Evolutionary conservation across 2,888 invertebrate genomes (phyloP).

Genomic region (Chaetogeoica ovagalla): DNA sequence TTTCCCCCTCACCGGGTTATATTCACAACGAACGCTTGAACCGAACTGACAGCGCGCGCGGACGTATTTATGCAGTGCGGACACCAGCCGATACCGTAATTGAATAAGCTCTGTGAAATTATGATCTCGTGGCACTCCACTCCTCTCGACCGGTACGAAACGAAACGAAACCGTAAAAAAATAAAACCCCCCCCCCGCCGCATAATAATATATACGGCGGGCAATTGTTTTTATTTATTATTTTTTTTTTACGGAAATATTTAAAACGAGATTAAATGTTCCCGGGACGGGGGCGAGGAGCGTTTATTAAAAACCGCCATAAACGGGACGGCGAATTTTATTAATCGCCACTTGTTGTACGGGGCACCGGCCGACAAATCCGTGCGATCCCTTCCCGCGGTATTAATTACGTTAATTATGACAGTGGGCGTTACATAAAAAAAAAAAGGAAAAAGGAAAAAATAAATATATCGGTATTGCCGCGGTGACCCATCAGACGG

Average conservation of each 20-base stretch:
- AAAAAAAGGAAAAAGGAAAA: too few species aligned
- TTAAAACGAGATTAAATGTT: constrained; percentile 33
- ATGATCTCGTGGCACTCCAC: neutral
- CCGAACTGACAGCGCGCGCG: neutral
- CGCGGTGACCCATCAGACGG: neutral
- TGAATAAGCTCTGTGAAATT: neutral
- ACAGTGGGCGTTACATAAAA: constrained; percentile 38
- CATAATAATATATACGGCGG: neutral
- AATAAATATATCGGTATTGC: constrained; percentile 14
- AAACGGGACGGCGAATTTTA: constrained; percentile 27
- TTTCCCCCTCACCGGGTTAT: neutral
- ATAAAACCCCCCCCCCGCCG: neutral
- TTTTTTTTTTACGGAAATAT: constrained; percentile 5
- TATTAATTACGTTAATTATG: constrained; percentile 45
- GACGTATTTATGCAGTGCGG: neutral
- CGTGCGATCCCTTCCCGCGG: constrained; percentile 22
- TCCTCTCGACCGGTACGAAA: neutral
- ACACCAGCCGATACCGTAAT: too few species aligned
- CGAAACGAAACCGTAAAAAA: neutral
- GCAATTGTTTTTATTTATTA: too few species aligned
- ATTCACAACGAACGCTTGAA: constrained; percentile 6
- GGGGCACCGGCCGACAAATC: constrained; percentile 17
- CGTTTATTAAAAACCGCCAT: neutral
- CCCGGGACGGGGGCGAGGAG: neutral
- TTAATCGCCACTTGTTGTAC: constrained; percentile 46